A percentile compares a stretch with the other conserved stretches of the same genome.
Evolutionary conservation across 2,888 invertebrate species (phyloP).

Genomic region (Neoascia interrupta): DNA sequence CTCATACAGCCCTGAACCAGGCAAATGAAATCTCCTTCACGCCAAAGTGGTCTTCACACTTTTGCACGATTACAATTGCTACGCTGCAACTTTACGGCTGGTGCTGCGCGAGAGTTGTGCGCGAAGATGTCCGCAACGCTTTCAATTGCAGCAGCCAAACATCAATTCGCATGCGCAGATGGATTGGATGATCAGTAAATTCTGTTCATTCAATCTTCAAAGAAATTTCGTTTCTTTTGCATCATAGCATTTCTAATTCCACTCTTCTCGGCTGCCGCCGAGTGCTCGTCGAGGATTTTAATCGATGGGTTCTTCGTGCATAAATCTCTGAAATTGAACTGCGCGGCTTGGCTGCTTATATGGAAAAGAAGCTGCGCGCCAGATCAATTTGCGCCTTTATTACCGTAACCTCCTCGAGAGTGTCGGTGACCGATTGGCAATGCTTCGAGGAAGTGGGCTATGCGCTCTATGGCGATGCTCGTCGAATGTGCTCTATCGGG

Average conservation of each 20-base stretch:
- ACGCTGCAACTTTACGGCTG: constrained; percentile 35
- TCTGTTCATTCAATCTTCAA: constrained; percentile 64
- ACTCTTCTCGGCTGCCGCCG: not conserved
- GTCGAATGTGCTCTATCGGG: constrained; percentile 38
- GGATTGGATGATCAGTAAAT: constrained; percentile 57
- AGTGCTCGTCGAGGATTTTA: constrained; percentile 40
- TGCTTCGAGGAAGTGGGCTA: constrained; percentile 28
- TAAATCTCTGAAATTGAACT: constrained; percentile 57
- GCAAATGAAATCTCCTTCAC: constrained; percentile 4
- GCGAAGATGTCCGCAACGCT: constrained; percentile 7
- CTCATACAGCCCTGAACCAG: not conserved
- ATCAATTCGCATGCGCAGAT: constrained; percentile 33
- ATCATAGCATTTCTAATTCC: not conserved
- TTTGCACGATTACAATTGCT: constrained; percentile 54
- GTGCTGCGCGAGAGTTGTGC: constrained; percentile 3
- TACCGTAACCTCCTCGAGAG: constrained; percentile 55
- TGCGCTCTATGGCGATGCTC: constrained; percentile 5
- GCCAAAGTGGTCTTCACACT: constrained; percentile 43
- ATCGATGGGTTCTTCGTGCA: constrained; percentile 64
- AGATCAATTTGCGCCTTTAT: constrained; percentile 66
- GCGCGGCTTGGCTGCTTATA: too few relatives aligned
- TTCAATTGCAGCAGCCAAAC: constrained; percentile 37
- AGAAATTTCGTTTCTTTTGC: constrained; percentile 38
- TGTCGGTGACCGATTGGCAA: constrained; percentile 65
- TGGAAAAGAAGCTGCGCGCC: constrained; percentile 56